phyloP scores from a whole-genome alignment of 1,140 invertebrate species.

The Sitophilus oryzae region DNA sequence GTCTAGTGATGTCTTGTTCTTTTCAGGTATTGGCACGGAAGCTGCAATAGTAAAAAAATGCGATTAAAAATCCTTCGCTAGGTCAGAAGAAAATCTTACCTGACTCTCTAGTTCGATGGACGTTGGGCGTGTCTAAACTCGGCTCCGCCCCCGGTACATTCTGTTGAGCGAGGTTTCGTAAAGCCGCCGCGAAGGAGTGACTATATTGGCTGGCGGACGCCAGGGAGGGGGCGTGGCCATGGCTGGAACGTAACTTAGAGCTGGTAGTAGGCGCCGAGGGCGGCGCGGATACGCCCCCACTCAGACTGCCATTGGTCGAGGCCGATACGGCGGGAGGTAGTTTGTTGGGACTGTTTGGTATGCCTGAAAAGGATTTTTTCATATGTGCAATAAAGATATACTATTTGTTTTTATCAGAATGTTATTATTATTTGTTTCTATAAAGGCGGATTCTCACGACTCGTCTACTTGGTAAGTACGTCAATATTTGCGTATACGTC shows the following conservation, averaged over 20 bases:
- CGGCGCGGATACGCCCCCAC: neutral
- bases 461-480: no score
- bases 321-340: slow-evolving; percentile 19
- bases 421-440: no score
- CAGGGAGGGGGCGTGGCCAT: slow-evolving; percentile 8
- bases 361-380: slow-evolving; percentile 25
- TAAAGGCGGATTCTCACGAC: no score
- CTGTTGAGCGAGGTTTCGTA: slow-evolving; percentile 75
- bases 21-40: slow-evolving; percentile 30
- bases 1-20: slow-evolving; percentile 31
- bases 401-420: neutral
- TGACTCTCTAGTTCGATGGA: slow-evolving; percentile 26
- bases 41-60: slow-evolving; percentile 9
- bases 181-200: slow-evolving; percentile 66
- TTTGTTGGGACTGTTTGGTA: slow-evolving; percentile 34
- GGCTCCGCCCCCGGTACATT: slow-evolving; percentile 52
- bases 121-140: slow-evolving; percentile 5
- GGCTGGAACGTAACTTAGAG: slow-evolving; percentile 32
- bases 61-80: neutral
- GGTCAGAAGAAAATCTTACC: slow-evolving; percentile 15
- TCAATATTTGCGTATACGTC: no score
- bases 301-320: slow-evolving; percentile 16
- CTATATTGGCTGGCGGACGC: slow-evolving; percentile 18
- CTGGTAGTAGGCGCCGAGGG: slow-evolving; percentile 28
- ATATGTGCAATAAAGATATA: neutral